A percentile compares a stretch with the other conserved stretches of the same genome.
phyloP scores from a whole-genome alignment of 2,888 invertebrate genomes.

The Teleiodes luculella region DNA sequence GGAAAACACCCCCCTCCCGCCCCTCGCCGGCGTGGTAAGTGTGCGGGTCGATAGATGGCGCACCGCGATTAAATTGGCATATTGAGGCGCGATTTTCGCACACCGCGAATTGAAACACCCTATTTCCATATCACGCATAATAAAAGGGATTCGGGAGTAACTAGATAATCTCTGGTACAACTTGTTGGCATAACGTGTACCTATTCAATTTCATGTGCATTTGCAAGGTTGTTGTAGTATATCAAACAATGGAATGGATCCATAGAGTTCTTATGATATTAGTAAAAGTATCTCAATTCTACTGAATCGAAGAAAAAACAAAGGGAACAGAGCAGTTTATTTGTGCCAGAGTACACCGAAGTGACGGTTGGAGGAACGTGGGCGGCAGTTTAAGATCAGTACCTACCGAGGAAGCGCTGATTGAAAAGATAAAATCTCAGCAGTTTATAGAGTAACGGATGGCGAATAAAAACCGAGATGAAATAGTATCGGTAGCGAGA shows the following conservation, averaged over 20 bases:
- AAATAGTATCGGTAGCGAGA: constrained; percentile 17
- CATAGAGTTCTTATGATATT: too few species aligned
- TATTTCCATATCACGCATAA: constrained; percentile 24
- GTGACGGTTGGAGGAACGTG: background rate
- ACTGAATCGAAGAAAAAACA: background rate
- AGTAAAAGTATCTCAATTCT: too few species aligned
- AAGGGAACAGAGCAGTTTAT: background rate
- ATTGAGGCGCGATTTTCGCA: constrained; percentile 53
- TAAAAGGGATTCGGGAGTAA: constrained; percentile 27
- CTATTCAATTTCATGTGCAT: background rate
- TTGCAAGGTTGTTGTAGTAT: background rate
- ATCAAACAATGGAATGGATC: too few species aligned
- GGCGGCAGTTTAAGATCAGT: background rate
- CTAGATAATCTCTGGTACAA: constrained; percentile 12
- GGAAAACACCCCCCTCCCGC: constrained; percentile 13
- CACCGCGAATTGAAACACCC: constrained; percentile 41
- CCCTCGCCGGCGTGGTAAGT: constrained; percentile 26
- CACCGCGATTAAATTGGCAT: constrained; percentile 56
- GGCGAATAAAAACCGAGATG: constrained; percentile 14
- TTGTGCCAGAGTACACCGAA: background rate
- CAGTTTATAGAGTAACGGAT: constrained; percentile 1
- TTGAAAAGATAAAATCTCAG: constrained; percentile 11
- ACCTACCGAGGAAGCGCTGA: background rate
- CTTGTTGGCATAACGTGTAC: constrained; percentile 15
- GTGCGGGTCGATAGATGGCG: constrained; percentile 62